Conservation (phyloP, 1,140 invertebrate species). For the Ganaspis sp. region DNA sequence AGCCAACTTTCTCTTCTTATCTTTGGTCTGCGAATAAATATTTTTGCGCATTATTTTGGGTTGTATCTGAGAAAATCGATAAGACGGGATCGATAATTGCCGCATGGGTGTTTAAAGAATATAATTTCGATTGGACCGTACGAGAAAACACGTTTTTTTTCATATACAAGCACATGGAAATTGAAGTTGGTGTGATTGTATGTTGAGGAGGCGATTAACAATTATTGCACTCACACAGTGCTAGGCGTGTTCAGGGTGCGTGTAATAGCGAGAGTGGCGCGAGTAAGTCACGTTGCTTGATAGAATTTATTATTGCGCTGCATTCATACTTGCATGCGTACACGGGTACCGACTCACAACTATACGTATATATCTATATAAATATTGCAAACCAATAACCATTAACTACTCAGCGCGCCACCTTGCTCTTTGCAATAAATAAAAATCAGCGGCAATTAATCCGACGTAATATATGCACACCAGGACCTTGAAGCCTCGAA, state of each 20-base stretch:
- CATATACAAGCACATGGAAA: not conserved
- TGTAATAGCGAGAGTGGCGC: constrained; percentile 39
- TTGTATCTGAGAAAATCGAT: not conserved
- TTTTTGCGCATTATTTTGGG: too few species aligned
- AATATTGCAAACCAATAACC: constrained; percentile 71
- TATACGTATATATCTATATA: constrained; percentile 52
- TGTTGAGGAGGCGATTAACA: constrained; percentile 59
- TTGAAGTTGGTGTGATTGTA: not conserved
- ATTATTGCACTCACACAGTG: constrained; percentile 64
- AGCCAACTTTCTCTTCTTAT: not conserved
- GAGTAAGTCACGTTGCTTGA: constrained; percentile 70
- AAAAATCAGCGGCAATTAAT: constrained; percentile 69
- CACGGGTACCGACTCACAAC: constrained; percentile 42
- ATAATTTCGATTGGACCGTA: not conserved
- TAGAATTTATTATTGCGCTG: constrained; percentile 69
- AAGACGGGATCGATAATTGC: constrained; percentile 1
- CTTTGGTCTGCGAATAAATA: not conserved
- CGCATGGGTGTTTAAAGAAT: not conserved
- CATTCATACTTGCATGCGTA: constrained; percentile 40
- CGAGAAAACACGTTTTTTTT: not conserved
- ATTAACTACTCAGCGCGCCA: constrained; percentile 66
- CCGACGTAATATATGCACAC: constrained; percentile 58
- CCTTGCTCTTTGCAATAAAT: constrained; percentile 67
- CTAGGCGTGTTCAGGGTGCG: constrained; percentile 45
- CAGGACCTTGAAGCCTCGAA: constrained; percentile 63